phyloP scores from a whole-genome alignment of 2,113 vertebrate genomes.

The Uropsilus gracilis region DNA sequence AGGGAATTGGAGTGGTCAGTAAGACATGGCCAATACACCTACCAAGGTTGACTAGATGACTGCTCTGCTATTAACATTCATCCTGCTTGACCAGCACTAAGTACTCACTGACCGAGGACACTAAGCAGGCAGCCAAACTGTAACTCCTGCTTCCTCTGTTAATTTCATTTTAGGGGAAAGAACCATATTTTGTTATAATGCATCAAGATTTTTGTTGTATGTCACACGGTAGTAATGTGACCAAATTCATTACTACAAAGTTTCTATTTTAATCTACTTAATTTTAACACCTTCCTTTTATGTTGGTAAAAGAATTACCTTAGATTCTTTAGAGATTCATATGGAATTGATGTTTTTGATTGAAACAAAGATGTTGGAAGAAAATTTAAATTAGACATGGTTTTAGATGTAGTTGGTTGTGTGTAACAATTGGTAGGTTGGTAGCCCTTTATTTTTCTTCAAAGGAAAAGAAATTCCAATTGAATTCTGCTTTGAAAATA shows the following conservation, averaged over 20 bases:
- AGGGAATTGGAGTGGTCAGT: too few species aligned
- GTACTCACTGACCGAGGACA: neutral
- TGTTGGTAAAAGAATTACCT: slow-evolving; percentile 43
- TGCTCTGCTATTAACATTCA: neutral
- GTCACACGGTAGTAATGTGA: neutral
- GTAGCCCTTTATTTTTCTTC: slow-evolving; percentile 57
- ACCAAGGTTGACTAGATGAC: too few species aligned
- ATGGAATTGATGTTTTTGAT: slow-evolving; percentile 56
- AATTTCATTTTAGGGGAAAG: neutral
- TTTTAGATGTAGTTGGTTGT: neutral
- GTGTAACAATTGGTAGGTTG: slow-evolving; percentile 6
- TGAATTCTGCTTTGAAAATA: slow-evolving; percentile 59
- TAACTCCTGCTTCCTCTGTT: neutral
- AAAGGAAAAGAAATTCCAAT: slow-evolving; percentile 35
- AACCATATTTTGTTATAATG: neutral
- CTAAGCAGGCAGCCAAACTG: neutral
- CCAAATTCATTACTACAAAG: neutral
- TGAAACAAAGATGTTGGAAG: slow-evolving; percentile 40
- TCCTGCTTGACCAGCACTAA: neutral
- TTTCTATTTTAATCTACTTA: slow-evolving; percentile 49
- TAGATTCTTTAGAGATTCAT: slow-evolving; percentile 27
- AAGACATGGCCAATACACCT: too few species aligned
- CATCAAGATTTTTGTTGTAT: neutral
- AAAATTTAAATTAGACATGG: slow-evolving; percentile 56
- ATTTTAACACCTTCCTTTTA: slow-evolving; percentile 47